Percentiles rank a stretch among this genome's conserved stretches.
These are phyloP conservation scores for Vannuccia rotundouncinata DNA, from an alignment of 2,888 invertebrate species.

Conservation along the genomic window DNA sequence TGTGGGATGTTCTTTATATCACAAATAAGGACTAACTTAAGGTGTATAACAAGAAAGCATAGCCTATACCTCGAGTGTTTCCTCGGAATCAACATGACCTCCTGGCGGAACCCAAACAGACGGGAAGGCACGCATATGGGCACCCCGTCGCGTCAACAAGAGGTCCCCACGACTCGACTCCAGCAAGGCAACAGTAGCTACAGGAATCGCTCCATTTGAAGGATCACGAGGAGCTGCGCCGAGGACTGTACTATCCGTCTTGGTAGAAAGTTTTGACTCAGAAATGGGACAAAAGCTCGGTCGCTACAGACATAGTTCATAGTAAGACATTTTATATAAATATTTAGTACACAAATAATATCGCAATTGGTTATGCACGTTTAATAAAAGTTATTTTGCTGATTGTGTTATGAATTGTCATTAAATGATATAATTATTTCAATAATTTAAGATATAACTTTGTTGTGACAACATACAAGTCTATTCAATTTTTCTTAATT, in stretches of 20 bases:
- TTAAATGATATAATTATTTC: no score
- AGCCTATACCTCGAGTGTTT: conserved; percentile 44
- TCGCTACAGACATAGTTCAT: not conserved
- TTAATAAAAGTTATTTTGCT: no score
- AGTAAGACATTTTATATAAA: not conserved
- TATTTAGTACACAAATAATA: no score
- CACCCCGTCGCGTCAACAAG: conserved; percentile 55
- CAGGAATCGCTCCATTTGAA: not conserved
- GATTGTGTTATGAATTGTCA: no score
- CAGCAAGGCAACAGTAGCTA: conserved; percentile 50
- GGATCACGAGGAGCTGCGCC: not conserved
- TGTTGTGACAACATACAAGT: not conserved
- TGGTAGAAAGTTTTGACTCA: not conserved
- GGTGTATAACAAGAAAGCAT: no score
- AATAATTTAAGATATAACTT: no score
- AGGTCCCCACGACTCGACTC: conserved; percentile 55
- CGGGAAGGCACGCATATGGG: conserved; percentile 56
- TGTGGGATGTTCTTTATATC: no score
- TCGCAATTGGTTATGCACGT: no score
- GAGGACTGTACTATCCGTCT: not conserved
- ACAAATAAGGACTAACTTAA: no score
- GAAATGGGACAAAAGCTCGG: conserved; percentile 25
- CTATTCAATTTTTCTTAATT: not conserved
- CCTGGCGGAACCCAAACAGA: conserved; percentile 59
- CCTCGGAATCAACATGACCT: conserved; percentile 53